phyloP scores from a whole-genome alignment of 2,113 vertebrate species.

The Ciconia stormi region DNA sequence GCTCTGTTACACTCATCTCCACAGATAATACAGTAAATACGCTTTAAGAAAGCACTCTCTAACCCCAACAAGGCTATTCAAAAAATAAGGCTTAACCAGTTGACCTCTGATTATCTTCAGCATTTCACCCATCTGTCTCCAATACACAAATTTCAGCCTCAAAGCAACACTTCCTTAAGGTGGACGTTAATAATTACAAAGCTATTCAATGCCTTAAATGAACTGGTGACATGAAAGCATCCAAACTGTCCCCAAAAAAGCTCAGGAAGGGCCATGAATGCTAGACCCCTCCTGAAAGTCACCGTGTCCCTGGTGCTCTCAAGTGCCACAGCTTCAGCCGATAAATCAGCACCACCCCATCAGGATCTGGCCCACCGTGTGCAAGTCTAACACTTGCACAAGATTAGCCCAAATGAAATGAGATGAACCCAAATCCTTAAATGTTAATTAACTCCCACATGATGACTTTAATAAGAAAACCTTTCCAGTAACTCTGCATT shows the following conservation, averaged over 20 bases:
- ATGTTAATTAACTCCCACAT: not conserved
- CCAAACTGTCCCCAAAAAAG: not conserved
- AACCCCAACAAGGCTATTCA: conserved; percentile 2
- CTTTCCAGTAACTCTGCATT: not conserved
- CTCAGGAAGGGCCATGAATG: not conserved
- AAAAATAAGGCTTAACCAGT: not conserved
- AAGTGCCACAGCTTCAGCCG: not conserved
- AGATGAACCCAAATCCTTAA: not conserved
- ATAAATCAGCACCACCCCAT: not conserved
- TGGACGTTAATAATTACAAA: not conserved
- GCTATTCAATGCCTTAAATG: not conserved
- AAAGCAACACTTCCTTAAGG: not conserved
- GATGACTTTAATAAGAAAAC: not conserved
- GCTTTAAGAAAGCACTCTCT: not conserved
- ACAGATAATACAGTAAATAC: conserved; percentile 5
- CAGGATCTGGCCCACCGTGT: not conserved
- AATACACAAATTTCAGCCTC: not conserved
- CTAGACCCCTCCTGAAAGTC: not conserved
- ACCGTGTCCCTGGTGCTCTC: not conserved
- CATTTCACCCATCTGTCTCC: not conserved
- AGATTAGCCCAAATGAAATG: not conserved
- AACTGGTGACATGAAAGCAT: not conserved
- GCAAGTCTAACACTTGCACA: not conserved
- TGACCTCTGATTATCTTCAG: not conserved
- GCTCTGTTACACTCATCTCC: not conserved